Evolutionary conservation across 2,797 vertebrate genomes (phyloP).

Genomic region (Lophius americanus): DNA sequence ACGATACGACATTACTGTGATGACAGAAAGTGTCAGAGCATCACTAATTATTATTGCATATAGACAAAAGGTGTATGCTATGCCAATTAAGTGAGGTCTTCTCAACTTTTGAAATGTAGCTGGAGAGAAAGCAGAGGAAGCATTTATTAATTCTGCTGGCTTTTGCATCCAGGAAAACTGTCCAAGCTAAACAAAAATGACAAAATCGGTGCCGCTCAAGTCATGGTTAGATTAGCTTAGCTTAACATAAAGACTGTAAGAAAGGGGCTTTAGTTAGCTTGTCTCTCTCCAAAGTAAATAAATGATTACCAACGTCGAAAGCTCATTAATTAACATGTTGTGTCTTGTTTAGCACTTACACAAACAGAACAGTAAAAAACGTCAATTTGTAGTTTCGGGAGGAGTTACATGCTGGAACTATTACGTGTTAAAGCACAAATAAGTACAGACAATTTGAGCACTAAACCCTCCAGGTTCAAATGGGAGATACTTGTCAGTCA

Average conservation of each 20-base stretch:
- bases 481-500: not conserved
- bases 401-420: constrained; percentile 1
- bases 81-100: too few relatives aligned
- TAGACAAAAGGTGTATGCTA: too few relatives aligned
- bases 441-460: not conserved
- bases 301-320: constrained; percentile 3
- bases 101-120: too few relatives aligned
- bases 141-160: too few relatives aligned
- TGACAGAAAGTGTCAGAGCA: too few relatives aligned
- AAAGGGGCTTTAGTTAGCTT: not conserved
- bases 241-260: constrained; percentile 1
- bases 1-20: too few relatives aligned
- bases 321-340: constrained; percentile 27
- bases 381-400: constrained; percentile 41
- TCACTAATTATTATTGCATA: too few relatives aligned
- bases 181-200: too few relatives aligned
- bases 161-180: too few relatives aligned
- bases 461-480: not conserved
- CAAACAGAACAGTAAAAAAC: constrained; percentile 38
- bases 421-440: constrained; percentile 11
- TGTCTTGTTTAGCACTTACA: constrained; percentile 26
- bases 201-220: not conserved
- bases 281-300: not conserved
- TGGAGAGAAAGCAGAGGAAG: too few relatives aligned
- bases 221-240: not conserved